phyloP scores from a whole-genome alignment of 2,888 invertebrate genomes.

The Patella pellucida region DNA sequence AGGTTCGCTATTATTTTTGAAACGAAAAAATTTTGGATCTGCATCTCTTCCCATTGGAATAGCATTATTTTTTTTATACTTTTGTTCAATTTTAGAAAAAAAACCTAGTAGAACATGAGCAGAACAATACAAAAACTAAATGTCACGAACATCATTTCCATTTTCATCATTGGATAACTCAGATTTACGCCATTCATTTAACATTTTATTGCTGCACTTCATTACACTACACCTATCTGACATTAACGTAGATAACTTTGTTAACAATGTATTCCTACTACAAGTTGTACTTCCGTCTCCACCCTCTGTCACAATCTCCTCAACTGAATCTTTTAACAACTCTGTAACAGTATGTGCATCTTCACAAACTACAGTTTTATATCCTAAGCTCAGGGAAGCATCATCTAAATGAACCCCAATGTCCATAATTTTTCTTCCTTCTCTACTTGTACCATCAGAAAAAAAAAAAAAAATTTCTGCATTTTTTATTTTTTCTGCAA shows the following conservation, averaged over 20 bases:
- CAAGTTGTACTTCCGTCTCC: too few species aligned
- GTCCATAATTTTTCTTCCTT: conserved; percentile 4
- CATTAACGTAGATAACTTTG: not conserved
- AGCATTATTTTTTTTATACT: too few species aligned
- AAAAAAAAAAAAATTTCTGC: not conserved
- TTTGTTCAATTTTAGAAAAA: too few species aligned
- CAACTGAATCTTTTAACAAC: too few species aligned
- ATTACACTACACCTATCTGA: conserved; percentile 13
- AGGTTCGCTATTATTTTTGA: too few species aligned
- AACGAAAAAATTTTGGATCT: too few species aligned
- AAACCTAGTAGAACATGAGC: too few species aligned
- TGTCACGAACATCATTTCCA: too few species aligned
- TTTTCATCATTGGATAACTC: not conserved
- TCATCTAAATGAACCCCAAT: not conserved
- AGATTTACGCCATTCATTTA: conserved; percentile 9
- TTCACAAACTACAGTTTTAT: conserved; percentile 5
- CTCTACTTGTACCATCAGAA: conserved; percentile 11
- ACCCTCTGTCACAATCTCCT: too few species aligned
- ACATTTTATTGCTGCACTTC: not conserved
- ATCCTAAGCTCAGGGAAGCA: not conserved
- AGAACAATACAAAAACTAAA: too few species aligned
- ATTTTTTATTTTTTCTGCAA: not conserved
- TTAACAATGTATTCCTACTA: too few species aligned
- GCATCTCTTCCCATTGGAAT: too few species aligned
- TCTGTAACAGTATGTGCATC: not conserved